These are phyloP conservation scores for Platysteira castanea DNA, from an alignment of 2,113 vertebrate species.

Conservation along the genomic window DNA sequence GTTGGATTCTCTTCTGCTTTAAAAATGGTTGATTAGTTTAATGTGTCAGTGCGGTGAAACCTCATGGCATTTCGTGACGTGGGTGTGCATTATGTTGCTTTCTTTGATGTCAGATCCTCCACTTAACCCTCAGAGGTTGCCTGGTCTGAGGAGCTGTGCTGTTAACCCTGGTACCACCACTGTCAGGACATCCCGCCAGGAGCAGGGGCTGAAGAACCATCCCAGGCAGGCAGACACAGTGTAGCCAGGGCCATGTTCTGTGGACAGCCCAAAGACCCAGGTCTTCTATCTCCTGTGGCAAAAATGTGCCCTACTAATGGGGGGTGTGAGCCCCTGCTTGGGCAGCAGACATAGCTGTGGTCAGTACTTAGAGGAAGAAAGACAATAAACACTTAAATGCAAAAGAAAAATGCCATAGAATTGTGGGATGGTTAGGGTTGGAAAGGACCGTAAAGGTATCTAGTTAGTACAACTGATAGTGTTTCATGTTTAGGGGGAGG, in stretches of 20 bases:
- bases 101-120: background rate
- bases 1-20: background rate
- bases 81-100: background rate
- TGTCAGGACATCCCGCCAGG: background rate
- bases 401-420: background rate
- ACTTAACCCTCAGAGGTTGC: background rate
- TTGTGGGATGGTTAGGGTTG: background rate
- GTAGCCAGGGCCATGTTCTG: background rate
- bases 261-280: background rate
- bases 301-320: background rate
- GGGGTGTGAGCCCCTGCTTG: background rate
- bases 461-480: background rate
- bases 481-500: background rate
- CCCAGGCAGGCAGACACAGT: fast-evolving
- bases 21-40: background rate
- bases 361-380: background rate
- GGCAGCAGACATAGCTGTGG: background rate
- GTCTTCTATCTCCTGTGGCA: background rate
- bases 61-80: fast-evolving
- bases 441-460: background rate
- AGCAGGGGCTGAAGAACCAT: background rate
- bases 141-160: background rate
- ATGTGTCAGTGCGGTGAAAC: fast-evolving
- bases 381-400: background rate
- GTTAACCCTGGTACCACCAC: background rate